These are phyloP conservation scores for Pachyseris speciosa DNA, from an alignment of 64 coral and sea anemone genomes.

Conservation along the genomic window DNA sequence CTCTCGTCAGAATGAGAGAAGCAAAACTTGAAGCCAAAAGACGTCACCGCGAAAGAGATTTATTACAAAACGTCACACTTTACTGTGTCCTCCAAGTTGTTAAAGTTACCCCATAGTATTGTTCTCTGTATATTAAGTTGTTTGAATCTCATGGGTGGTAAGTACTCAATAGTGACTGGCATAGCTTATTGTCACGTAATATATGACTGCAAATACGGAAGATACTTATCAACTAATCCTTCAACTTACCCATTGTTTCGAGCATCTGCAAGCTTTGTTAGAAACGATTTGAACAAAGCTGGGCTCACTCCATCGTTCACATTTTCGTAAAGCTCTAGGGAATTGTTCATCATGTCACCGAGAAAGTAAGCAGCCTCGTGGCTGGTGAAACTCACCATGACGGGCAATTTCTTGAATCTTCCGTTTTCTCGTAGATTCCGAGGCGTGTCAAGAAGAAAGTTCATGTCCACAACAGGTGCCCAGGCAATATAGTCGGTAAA, in stretches of 20 bases:
- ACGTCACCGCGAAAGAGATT: too few species aligned
- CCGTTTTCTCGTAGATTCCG: constrained; percentile 28
- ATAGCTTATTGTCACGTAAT: too few species aligned
- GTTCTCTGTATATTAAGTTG: too few species aligned
- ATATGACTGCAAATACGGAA: too few species aligned
- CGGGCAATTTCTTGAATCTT: constrained; percentile 49
- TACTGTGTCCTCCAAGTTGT: too few species aligned
- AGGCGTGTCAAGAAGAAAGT: constrained; percentile 67
- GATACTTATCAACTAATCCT: too few species aligned
- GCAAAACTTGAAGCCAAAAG: too few species aligned
- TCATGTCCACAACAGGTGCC: constrained; percentile 52
- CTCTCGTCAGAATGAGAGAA: too few species aligned
- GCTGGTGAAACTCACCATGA: constrained; percentile 70
- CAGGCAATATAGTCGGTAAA: not conserved
- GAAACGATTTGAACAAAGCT: constrained; percentile 16
- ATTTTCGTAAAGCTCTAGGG: not conserved
- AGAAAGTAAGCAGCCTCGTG: constrained; percentile 43
- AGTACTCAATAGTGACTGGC: too few species aligned
- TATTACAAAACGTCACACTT: too few species aligned
- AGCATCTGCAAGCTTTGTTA: not conserved
- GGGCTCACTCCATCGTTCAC: constrained; percentile 21
- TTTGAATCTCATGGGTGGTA: too few species aligned
- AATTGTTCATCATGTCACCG: not conserved
- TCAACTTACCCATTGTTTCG: not conserved
- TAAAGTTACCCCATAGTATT: too few species aligned